Percentiles rank a stretch among this genome's conserved stretches.
Conservation (phyloP, 2,888 invertebrate species). For the Hypercompe scribonia region DNA sequence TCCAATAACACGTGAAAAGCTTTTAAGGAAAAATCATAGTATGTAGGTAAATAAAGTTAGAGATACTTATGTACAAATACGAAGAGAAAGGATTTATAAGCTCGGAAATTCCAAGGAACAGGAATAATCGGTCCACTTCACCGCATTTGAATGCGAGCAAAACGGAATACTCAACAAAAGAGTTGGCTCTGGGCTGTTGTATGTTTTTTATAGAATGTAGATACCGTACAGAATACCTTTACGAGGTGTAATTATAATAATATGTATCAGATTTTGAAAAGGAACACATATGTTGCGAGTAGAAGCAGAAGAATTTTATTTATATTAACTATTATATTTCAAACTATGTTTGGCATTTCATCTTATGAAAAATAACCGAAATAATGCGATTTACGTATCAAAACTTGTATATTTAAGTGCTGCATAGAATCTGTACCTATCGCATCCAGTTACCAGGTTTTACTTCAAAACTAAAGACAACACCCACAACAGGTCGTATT, state of each 20-base stretch:
- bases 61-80: slow-evolving; percentile 11
- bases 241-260: background rate
- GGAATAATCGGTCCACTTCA: slow-evolving; percentile 46
- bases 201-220: slow-evolving; percentile 27
- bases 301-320: no score
- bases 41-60: background rate
- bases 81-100: slow-evolving; percentile 36
- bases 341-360: no score
- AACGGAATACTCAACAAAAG: slow-evolving; percentile 47
- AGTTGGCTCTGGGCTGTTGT: slow-evolving; percentile 40
- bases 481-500: no score
- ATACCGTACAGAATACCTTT: slow-evolving; percentile 8
- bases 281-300: no score
- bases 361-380: no score
- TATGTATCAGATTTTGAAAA: background rate
- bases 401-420: no score
- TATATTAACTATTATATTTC: no score
- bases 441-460: no score
- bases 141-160: slow-evolving; percentile 47
- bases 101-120: slow-evolving; percentile 34
- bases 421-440: no score
- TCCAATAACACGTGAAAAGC: slow-evolving; percentile 2
- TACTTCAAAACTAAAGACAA: no score
- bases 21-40: slow-evolving; percentile 3
- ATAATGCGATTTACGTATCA: no score